These are phyloP conservation scores for Smittia sp. DNA, from an alignment of 2,888 invertebrate genomes.

Conservation along the genomic window DNA sequence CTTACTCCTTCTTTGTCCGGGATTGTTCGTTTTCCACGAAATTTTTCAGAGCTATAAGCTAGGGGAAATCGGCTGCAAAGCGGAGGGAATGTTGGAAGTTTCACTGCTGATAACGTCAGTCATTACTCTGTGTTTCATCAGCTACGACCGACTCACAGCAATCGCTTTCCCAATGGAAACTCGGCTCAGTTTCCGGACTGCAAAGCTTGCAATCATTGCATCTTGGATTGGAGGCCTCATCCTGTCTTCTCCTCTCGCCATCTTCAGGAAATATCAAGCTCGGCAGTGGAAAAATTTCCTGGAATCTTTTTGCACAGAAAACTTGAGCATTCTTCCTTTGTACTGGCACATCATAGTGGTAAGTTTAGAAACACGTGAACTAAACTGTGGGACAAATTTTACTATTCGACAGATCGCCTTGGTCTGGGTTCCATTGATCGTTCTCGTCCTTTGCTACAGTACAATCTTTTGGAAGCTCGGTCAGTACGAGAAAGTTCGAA, in stretches of 20 bases:
- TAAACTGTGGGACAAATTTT: no score
- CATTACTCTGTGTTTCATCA: conserved; percentile 47
- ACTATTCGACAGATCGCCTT: no score
- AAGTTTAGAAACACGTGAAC: no score
- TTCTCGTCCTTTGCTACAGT: conserved; percentile 72
- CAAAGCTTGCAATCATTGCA: conserved; percentile 62
- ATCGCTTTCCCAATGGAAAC: conserved; percentile 72
- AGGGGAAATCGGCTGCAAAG: conserved; percentile 69
- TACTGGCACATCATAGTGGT: conserved; percentile 79
- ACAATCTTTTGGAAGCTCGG: conserved; percentile 69
- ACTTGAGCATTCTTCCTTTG: conserved; percentile 60
- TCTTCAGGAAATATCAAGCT: conserved; percentile 65
- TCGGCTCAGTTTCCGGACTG: conserved; percentile 63
- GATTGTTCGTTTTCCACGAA: conserved; percentile 71
- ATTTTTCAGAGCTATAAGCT: conserved; percentile 76
- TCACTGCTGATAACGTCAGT: conserved; percentile 40
- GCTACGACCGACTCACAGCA: conserved; percentile 78
- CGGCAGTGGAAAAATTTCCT: conserved; percentile 72
- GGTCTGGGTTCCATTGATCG: conserved; percentile 73
- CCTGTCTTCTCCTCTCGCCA: conserved; percentile 64
- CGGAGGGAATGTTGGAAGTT: conserved; percentile 68
- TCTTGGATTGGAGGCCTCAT: conserved; percentile 67
- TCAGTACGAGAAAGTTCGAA: conserved; percentile 62
- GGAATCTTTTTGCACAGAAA: conserved; percentile 75
- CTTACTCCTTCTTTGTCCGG: conserved; percentile 67